A percentile compares a stretch with the other conserved stretches of the same genome.
Conservation (phyloP, 2,888 invertebrate genomes). For the Acrobasis repandana region DNA sequence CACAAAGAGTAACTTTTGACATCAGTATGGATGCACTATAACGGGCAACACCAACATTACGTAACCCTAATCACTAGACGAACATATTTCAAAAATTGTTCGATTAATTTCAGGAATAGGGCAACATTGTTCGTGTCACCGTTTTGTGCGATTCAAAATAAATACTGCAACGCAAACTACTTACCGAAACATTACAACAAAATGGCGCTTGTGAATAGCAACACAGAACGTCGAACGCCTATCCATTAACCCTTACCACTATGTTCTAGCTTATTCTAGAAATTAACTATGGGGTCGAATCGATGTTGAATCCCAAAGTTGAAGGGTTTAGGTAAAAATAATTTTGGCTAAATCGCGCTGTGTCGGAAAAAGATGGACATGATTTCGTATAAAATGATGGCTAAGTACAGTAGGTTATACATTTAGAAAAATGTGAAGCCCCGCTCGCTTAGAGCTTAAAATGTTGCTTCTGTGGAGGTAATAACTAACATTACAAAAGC, state of each 20-base stretch:
- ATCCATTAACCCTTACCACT: conserved; percentile 64
- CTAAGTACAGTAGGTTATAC: conserved; percentile 11
- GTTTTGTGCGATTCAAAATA: conserved; percentile 57
- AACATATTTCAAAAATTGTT: no score
- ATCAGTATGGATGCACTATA: no score
- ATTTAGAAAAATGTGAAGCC: conserved; percentile 7
- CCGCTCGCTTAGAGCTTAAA: background rate
- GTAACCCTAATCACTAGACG: no score
- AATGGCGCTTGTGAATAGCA: conserved; percentile 51
- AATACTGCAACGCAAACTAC: conserved; percentile 66
- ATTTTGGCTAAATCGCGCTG: conserved; percentile 8
- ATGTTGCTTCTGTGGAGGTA: conserved; percentile 9
- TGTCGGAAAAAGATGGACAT: background rate
- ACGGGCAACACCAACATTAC: no score
- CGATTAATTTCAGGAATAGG: no score
- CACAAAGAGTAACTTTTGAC: no score
- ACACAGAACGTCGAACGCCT: conserved; percentile 70
- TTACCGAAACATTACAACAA: conserved; percentile 48
- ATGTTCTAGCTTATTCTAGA: conserved; percentile 69
- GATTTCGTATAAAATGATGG: conserved; percentile 12
- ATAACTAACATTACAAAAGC: conserved; percentile 16
- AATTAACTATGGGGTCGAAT: conserved; percentile 56
- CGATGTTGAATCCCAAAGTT: conserved; percentile 34
- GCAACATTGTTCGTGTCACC: conserved; percentile 28
- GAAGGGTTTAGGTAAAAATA: conserved; percentile 4